Percentiles rank a stretch among this genome's conserved stretches.
These are phyloP conservation scores for Ochropacha duplaris DNA, from an alignment of 2,888 invertebrate species.

Conservation along the genomic window DNA sequence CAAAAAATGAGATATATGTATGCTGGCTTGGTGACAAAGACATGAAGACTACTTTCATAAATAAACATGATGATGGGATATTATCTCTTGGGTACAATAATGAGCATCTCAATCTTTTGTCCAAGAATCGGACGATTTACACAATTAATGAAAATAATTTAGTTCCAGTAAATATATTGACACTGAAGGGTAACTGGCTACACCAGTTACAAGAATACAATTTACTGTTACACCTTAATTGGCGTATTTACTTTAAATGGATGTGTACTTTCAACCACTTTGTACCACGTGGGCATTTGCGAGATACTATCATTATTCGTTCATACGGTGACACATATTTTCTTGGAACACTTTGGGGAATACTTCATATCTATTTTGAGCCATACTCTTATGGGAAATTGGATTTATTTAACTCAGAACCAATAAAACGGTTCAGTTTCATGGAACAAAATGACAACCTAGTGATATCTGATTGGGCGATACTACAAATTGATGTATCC, in stretches of 20 bases:
- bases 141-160: constrained; percentile 30
- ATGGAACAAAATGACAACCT: constrained; percentile 56
- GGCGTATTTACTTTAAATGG: constrained; percentile 62
- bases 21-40: constrained; percentile 32
- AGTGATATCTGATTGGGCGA: constrained; percentile 52
- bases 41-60: constrained; percentile 26
- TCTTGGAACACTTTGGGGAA: constrained; percentile 66
- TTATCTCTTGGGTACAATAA: constrained; percentile 49
- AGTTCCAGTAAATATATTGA: constrained; percentile 30
- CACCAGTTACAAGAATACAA: constrained; percentile 45
- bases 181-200: constrained; percentile 37
- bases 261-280: constrained; percentile 44
- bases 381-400: constrained; percentile 52
- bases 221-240: constrained; percentile 60
- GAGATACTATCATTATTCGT: constrained; percentile 50
- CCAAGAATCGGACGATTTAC: constrained; percentile 50
- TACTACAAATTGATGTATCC: constrained; percentile 57
- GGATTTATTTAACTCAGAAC: constrained; percentile 50
- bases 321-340: constrained; percentile 61
- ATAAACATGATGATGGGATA: constrained; percentile 32
- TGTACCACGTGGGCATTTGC: constrained; percentile 49
- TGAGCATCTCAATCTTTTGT: constrained; percentile 42
- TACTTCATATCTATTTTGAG: constrained; percentile 57
- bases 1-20: constrained; percentile 46
- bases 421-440: constrained; percentile 61